Base-by-base conservation (phyloP, 2,888 invertebrate genomes). In the Eledona agricola region DNA sequence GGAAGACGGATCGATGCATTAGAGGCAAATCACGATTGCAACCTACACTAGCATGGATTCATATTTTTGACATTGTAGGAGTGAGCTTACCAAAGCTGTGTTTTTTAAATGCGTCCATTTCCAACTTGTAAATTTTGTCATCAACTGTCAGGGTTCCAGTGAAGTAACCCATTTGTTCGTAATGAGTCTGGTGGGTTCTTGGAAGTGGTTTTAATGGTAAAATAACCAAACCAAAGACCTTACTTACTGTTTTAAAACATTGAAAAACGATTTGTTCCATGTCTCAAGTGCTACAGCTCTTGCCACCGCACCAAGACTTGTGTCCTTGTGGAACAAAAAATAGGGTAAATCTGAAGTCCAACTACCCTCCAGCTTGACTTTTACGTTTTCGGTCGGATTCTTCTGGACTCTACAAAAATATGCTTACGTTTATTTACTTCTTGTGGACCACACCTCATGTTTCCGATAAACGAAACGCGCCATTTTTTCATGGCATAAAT, bases 181-280 rank as follows among this genome's bases (percentile, higher is more conserved):
- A 91, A 67, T 92, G 92, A 0, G 85, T 86, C 68, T 93, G 90
- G 68, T 90, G 89, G 1, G 85, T 83, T 13, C 88, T 88, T 73
- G 22, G 70, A 75, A 50, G 13, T 11, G 29, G 3, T 6, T 16
- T 32, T 16, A 35, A 20, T 35, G 22, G 6, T 5, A 7, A 35
- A 11, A n/a, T 6, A n/a, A 28, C 10, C 13, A 28, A 32, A 51
- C n/a, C n/a, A n/a, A n/a, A n/a, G n/a, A n/a, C n/a, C n/a, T n/a
- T n/a, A 57, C 62, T 79, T 67, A 90, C 86, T 77, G 80, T 77
- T 84, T 83, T 19, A 85, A 80, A 13, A 77, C 79, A 43, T 84
- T 76, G 67, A 86, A 92, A 71, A 88, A 88, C 38, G 82, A 73
- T 40, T 81, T 77, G 40, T 83, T 83, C 92, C 92, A 93, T 0